Conservation (phyloP, 2,888 invertebrate genomes). For the Lathronympha strigana region DNA sequence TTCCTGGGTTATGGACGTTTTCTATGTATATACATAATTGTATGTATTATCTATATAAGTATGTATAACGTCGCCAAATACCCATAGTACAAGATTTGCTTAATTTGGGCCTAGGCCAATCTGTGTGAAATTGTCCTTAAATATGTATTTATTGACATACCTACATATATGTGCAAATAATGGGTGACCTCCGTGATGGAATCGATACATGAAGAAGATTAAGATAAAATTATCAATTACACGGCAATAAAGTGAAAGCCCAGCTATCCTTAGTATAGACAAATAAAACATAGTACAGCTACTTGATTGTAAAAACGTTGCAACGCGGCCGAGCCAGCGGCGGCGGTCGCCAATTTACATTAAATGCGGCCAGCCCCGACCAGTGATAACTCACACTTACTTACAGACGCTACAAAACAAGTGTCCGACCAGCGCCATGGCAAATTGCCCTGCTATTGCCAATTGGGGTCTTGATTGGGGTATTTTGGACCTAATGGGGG, state of each 20-base stretch:
- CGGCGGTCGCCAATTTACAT: conserved; percentile 77
- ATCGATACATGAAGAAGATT: background rate
- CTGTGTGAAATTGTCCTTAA: too few species aligned
- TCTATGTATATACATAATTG: too few species aligned
- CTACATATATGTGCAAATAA: too few species aligned
- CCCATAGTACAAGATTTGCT: too few species aligned
- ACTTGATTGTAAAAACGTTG: conserved; percentile 79
- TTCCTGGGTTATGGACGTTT: too few species aligned
- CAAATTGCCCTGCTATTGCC: conserved; percentile 40
- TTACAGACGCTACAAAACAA: conserved; percentile 55
- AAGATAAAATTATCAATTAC: conserved; percentile 67
- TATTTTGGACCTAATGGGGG: conserved; percentile 23
- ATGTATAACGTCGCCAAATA: too few species aligned
- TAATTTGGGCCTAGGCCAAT: too few species aligned
- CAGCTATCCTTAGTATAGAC: conserved; percentile 65
- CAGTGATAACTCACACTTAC: conserved; percentile 74
- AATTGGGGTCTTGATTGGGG: conserved; percentile 33
- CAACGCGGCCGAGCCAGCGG: conserved; percentile 64
- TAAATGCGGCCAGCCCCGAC: conserved; percentile 75
- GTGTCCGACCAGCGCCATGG: conserved; percentile 50
- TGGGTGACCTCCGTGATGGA: too few species aligned
- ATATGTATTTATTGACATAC: too few species aligned
- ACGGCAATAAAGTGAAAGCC: conserved; percentile 70
- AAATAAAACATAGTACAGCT: conserved; percentile 76
- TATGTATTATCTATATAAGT: too few species aligned